Evolutionary conservation across 2,113 vertebrate genomes (phyloP).

Genomic region (Burhinus oedicnemus): DNA sequence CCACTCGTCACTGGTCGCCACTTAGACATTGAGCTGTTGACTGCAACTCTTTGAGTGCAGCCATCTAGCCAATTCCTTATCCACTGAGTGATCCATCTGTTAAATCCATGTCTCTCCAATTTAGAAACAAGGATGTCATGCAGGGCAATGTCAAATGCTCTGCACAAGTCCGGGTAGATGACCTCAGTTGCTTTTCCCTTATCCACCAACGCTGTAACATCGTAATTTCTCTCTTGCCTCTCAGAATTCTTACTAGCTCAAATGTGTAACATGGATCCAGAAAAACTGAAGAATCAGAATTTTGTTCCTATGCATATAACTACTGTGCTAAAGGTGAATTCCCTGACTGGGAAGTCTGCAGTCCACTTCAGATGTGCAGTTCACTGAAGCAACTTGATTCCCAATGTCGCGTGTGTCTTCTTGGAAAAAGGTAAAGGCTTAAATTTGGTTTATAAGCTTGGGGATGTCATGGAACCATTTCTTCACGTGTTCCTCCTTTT

Average conservation of each 20-base stretch:
- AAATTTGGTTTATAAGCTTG: not conserved
- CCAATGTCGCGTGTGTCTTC: fast-evolving
- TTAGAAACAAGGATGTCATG: too few relatives aligned
- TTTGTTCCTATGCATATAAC: not conserved
- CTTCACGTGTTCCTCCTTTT: not conserved
- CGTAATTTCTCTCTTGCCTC: not conserved
- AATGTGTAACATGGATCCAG: not conserved
- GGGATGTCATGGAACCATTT: not conserved
- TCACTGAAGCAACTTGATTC: not conserved
- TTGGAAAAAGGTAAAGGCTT: not conserved
- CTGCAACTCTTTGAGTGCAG: too few relatives aligned
- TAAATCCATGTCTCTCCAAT: too few relatives aligned
- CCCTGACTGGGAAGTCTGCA: not conserved
- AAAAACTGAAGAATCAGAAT: not conserved
- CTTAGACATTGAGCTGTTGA: too few relatives aligned
- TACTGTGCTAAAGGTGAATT: not conserved
- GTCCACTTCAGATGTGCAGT: not conserved
- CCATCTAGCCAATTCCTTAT: too few relatives aligned
- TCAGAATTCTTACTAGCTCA: not conserved
- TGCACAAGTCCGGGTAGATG: too few relatives aligned
- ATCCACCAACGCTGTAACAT: too few relatives aligned
- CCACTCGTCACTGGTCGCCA: too few relatives aligned
- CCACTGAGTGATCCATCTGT: too few relatives aligned
- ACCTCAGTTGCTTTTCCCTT: too few relatives aligned
- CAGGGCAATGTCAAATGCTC: too few relatives aligned